Evolutionary conservation across 2,888 invertebrate species (phyloP).

Genomic region (Drosophila buzzatii): DNA sequence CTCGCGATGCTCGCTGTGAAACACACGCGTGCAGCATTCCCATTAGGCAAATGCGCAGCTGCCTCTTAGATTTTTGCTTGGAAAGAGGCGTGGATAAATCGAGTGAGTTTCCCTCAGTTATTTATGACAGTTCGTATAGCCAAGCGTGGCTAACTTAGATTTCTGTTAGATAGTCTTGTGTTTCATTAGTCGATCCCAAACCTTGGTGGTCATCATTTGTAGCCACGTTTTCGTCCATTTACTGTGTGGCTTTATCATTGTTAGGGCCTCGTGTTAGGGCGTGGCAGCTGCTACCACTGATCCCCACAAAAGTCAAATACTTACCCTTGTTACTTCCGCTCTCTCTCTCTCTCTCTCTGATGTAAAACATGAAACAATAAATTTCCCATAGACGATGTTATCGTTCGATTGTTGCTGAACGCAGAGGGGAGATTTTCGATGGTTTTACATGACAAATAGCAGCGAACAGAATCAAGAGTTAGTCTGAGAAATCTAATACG

Average conservation of each 20-base stretch:
- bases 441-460: constrained; percentile 40
- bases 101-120: constrained; percentile 53
- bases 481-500: constrained; percentile 2
- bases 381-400: constrained; percentile 56
- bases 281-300: constrained; percentile 16
- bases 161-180: constrained; percentile 63
- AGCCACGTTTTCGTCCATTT: constrained; percentile 42
- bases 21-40: constrained; percentile 55
- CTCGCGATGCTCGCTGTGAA: constrained; percentile 9
- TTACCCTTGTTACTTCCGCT: constrained; percentile 64
- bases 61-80: constrained; percentile 33
- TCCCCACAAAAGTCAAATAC: constrained; percentile 54
- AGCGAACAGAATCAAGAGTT: not conserved
- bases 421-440: constrained; percentile 4
- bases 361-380: constrained; percentile 61
- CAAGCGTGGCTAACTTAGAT: constrained; percentile 60
- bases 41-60: constrained; percentile 68
- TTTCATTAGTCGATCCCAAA: constrained; percentile 38
- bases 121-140: constrained; percentile 53
- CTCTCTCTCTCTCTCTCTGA: constrained; percentile 15
- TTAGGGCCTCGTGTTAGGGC: constrained; percentile 20
- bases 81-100: constrained; percentile 67
- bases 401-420: constrained; percentile 28
- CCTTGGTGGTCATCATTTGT: constrained; percentile 68
- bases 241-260: constrained; percentile 20